These are phyloP conservation scores for Cyprinodon tularosa DNA, from an alignment of 2,113 vertebrate genomes.

Conservation along the genomic window DNA sequence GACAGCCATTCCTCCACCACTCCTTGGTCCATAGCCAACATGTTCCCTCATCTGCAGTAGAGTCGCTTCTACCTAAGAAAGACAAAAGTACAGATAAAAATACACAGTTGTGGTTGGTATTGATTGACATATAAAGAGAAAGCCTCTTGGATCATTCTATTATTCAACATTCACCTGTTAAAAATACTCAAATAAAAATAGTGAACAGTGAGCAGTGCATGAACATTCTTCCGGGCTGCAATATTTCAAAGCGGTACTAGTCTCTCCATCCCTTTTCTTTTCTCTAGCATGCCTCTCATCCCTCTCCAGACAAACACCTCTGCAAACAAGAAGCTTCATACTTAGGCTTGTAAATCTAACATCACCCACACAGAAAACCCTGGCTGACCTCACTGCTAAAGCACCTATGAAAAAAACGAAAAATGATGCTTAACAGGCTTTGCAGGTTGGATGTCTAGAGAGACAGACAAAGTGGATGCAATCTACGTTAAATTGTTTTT, in stretches of 20 bases:
- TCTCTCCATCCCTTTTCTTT: constrained; percentile 8
- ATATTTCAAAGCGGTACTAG: constrained; percentile 18
- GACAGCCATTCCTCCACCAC: constrained; percentile 98
- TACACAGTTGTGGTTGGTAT: constrained; percentile 5
- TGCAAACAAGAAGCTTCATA: constrained; percentile 34
- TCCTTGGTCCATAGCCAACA: constrained; percentile 96
- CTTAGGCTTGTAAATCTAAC: constrained; percentile 23
- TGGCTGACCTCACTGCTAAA: constrained; percentile 30
- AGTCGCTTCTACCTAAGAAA: constrained; percentile 70
- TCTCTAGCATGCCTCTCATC: constrained; percentile 17
- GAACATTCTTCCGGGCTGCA: constrained; percentile 13
- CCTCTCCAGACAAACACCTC: constrained; percentile 53
- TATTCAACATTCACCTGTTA: constrained; percentile 2
- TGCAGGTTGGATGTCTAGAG: constrained; percentile 10
- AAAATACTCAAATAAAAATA: constrained; percentile 16
- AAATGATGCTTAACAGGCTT: constrained; percentile 5
- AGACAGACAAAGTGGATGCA: constrained; percentile 1
- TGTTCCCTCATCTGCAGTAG: constrained; percentile 89
- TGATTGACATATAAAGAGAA: background rate
- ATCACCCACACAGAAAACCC: constrained; percentile 52
- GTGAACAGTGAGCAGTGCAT: constrained; percentile 16
- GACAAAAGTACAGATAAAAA: background rate
- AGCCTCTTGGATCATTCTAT: background rate
- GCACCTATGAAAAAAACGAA: background rate
- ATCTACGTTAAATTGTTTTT: constrained; percentile 5